A percentile compares a stretch with the other conserved stretches of the same genome.
Conservation (phyloP, 2,797 vertebrate genomes). For the Sebastolobus altivelis region DNA sequence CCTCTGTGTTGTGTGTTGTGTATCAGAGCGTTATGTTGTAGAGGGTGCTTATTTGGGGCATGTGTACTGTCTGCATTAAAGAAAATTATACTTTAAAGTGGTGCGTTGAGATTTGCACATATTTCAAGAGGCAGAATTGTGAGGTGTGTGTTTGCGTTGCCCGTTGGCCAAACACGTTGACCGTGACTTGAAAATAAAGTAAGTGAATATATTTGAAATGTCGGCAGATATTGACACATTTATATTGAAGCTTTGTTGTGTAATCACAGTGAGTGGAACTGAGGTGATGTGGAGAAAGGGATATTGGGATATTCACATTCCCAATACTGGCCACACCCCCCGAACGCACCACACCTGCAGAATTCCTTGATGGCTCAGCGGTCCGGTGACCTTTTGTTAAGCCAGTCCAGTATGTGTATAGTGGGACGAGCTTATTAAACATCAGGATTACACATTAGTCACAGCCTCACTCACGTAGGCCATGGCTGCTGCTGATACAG, state of each 20-base stretch:
- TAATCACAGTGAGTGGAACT: background rate
- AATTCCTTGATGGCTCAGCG: background rate
- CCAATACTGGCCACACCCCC: background rate
- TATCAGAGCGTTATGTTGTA: background rate
- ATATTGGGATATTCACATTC: background rate
- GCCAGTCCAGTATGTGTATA: background rate
- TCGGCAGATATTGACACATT: background rate
- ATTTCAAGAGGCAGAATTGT: background rate
- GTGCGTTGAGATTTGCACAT: background rate
- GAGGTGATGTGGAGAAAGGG: no score
- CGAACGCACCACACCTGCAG: constrained; percentile 4
- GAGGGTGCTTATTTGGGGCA: background rate
- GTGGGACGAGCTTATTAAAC: constrained; percentile 1
- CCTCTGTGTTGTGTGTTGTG: no score
- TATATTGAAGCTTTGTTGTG: background rate
- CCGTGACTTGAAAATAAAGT: no score
- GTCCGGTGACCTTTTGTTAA: background rate
- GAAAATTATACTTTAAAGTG: background rate
- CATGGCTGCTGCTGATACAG: constrained; percentile 15
- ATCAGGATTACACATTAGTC: background rate
- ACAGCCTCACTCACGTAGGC: constrained; percentile 23
- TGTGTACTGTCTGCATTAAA: background rate
- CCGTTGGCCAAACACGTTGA: no score
- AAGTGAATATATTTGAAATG: background rate
- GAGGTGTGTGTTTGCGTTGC: constrained; percentile 11